These are phyloP conservation scores for Periophthalmus modestus DNA, from an alignment of 2,113 vertebrate species.

Conservation along the genomic window DNA sequence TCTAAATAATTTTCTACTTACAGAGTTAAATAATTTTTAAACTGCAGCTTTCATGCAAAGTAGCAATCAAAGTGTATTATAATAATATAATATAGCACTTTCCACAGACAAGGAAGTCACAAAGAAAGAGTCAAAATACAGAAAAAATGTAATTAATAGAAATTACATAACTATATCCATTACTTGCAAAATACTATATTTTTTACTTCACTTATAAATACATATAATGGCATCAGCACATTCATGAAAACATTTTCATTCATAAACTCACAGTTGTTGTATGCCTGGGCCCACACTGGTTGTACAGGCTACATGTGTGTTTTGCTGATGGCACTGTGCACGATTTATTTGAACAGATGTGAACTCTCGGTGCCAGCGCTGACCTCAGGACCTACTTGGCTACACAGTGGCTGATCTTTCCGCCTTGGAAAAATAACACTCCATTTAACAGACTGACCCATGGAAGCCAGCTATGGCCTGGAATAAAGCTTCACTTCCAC, in stretches of 20 bases:
- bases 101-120: no score
- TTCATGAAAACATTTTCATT: neutral
- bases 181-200: no score
- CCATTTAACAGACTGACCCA: conserved; percentile 71
- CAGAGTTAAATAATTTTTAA: no score
- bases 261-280: conserved; percentile 4
- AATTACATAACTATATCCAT: no score
- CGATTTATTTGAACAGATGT: conserved; percentile 80
- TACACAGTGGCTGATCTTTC: conserved; percentile 68
- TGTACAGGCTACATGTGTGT: conserved; percentile 42
- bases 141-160: no score
- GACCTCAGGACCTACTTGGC: conserved; percentile 70
- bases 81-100: no score
- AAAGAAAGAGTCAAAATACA: no score
- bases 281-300: conserved; percentile 16
- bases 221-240: neutral
- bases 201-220: no score
- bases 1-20: no score
- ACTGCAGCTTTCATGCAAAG: no score
- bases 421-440: conserved; percentile 72
- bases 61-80: no score
- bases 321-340: conserved; percentile 66
- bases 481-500: conserved; percentile 45
- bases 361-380: conserved; percentile 63
- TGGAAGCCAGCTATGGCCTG: conserved; percentile 32